phyloP scores from a whole-genome alignment of 2,113 vertebrate species.

The Desmodus rotundus region DNA sequence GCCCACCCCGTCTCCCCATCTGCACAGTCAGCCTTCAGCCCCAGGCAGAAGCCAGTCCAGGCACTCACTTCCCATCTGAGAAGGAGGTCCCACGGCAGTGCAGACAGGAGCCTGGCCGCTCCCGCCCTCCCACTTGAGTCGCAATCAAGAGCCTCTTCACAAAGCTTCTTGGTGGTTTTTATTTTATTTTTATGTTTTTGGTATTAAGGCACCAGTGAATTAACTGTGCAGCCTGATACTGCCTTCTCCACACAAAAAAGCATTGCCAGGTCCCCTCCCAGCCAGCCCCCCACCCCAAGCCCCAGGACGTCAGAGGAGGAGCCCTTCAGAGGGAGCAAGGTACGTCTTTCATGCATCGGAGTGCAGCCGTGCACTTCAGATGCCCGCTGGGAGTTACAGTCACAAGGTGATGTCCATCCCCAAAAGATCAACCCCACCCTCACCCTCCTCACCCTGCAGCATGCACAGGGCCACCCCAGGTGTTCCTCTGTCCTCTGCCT shows the following conservation, averaged over 20 bases:
- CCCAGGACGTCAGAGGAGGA: background rate
- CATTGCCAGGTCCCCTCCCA: background rate
- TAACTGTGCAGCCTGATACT: background rate
- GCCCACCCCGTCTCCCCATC: background rate
- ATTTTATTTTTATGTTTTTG: slow-evolving; percentile 57
- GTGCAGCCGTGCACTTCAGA: background rate
- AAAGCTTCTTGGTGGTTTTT: slow-evolving; percentile 14
- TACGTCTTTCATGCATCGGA: fast-evolving
- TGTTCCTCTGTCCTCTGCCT: background rate
- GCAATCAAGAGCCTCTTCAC: slow-evolving; percentile 12
- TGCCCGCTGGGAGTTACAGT: background rate
- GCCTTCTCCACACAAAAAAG: background rate
- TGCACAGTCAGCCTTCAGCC: background rate
- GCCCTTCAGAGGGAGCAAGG: background rate
- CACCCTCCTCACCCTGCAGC: background rate
- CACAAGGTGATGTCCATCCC: background rate
- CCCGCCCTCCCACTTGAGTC: background rate
- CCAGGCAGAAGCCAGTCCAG: background rate
- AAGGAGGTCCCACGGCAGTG: background rate
- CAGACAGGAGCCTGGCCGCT: fast-evolving
- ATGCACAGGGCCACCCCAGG: background rate
- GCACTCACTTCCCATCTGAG: background rate
- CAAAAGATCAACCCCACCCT: background rate
- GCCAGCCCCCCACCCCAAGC: background rate
- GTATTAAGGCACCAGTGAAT: background rate